A percentile compares a stretch with the other conserved stretches of the same genome.
phyloP scores from a whole-genome alignment of 2,797 vertebrate genomes.

The Pteronotus mesoamericanus region DNA sequence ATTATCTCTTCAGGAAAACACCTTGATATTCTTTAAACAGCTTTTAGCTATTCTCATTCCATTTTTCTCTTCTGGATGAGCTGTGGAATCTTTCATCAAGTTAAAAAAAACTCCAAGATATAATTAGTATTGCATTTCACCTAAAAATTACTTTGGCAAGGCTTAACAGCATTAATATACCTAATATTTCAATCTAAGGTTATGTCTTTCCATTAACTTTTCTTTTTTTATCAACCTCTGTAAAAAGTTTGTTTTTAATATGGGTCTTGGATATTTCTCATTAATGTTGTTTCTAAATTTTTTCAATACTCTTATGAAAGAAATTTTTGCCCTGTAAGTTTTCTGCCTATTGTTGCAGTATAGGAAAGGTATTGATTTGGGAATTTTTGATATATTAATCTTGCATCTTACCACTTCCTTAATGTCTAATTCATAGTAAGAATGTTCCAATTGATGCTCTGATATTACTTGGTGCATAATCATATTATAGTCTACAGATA shows the following conservation, averaged over 20 bases:
- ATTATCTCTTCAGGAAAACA: background rate
- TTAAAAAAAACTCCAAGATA: background rate
- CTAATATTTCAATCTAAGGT: background rate
- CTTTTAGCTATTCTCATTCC: background rate
- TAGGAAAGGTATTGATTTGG: background rate
- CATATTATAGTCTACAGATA: background rate
- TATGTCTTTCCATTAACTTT: background rate
- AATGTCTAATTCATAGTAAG: background rate
- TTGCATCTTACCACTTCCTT: background rate
- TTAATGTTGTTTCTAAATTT: background rate
- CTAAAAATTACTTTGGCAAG: slow-evolving; percentile 1
- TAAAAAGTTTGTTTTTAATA: background rate
- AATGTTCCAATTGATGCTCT: background rate
- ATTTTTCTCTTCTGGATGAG: background rate
- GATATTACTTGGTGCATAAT: background rate
- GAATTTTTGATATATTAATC: background rate
- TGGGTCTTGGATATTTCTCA: background rate
- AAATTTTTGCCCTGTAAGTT: background rate
- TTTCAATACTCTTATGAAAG: background rate
- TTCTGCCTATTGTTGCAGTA: background rate
- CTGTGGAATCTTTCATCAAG: background rate
- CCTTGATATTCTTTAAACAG: background rate
- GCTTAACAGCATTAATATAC: background rate
- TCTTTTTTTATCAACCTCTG: background rate
- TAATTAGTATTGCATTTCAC: background rate